Percentiles rank a stretch among this genome's conserved stretches.
These are phyloP conservation scores for Erinaceus europaeus DNA, from an alignment of 2,113 vertebrate genomes.

Conservation along the genomic window DNA sequence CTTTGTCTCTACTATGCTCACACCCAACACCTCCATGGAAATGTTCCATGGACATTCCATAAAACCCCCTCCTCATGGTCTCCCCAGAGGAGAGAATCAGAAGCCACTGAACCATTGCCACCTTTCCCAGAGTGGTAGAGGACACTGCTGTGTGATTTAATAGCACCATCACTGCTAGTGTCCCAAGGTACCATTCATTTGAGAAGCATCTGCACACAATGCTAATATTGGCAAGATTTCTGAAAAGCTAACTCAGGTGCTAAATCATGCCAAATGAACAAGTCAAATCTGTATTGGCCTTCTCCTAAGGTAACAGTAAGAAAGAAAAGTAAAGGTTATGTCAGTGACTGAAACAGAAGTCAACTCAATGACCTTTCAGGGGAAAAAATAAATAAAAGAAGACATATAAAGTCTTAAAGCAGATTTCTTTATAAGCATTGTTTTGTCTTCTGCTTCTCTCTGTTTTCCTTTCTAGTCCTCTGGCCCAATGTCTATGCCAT, in stretches of 20 bases:
- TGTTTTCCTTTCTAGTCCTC: background rate
- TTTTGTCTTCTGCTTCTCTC: background rate
- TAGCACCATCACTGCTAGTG: background rate
- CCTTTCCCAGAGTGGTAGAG: background rate
- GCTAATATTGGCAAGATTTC: slow-evolving; percentile 60
- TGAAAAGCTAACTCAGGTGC: slow-evolving; percentile 52
- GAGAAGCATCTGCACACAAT: slow-evolving; percentile 51
- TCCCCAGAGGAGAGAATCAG: background rate
- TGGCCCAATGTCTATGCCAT: background rate
- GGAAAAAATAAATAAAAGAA: background rate
- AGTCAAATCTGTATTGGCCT: slow-evolving; percentile 10
- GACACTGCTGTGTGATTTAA: slow-evolving; percentile 46
- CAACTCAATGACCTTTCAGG: background rate
- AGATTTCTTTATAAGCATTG: background rate
- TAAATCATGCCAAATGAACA: slow-evolving; percentile 56
- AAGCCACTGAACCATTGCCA: background rate
- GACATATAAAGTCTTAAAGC: background rate
- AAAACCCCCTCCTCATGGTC: accelerated
- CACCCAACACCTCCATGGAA: accelerated
- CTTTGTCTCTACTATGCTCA: accelerated
- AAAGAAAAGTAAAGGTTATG: slow-evolving; percentile 51
- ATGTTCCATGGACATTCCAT: background rate
- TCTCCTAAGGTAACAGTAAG: background rate
- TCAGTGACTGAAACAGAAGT: background rate
- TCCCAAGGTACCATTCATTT: slow-evolving; percentile 39